phyloP scores from a whole-genome alignment of 2,888 invertebrate species.

The Acanthococcus lagerstroemiae region DNA sequence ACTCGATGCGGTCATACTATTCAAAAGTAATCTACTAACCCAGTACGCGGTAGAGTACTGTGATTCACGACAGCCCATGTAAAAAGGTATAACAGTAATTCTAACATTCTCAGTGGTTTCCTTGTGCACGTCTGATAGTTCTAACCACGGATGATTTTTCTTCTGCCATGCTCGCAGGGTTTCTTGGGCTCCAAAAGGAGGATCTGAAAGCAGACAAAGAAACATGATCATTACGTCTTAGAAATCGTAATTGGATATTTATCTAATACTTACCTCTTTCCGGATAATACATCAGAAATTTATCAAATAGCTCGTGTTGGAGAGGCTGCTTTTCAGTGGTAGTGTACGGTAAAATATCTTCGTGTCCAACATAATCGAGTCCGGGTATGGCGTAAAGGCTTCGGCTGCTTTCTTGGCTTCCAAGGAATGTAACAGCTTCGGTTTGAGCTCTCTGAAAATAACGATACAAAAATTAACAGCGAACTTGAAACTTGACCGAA shows the following conservation, averaged over 20 bases:
- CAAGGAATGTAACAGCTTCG: conserved; percentile 92
- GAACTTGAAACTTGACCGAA: background rate
- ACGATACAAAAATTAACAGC: conserved; percentile 2
- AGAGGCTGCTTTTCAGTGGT: conserved; percentile 79
- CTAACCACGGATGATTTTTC: conserved; percentile 94
- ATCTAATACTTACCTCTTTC: conserved; percentile 56
- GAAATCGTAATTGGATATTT: too few species aligned
- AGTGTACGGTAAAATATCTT: conserved; percentile 90
- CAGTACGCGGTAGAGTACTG: conserved; percentile 87
- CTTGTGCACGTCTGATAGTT: conserved; percentile 90
- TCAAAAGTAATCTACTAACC: too few species aligned
- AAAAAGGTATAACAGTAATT: conserved; percentile 97
- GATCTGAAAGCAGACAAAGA: too few species aligned
- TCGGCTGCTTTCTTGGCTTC: conserved; percentile 88
- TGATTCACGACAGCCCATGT: conserved; percentile 88
- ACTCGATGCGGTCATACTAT: too few species aligned
- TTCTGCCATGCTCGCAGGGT: conserved; percentile 92
- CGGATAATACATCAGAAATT: conserved; percentile 72
- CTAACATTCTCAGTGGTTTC: conserved; percentile 93
- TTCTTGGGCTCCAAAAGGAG: conserved; percentile 78
- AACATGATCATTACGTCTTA: too few species aligned
- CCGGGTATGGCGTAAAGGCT: conserved; percentile 95
- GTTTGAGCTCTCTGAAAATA: conserved; percentile 79
- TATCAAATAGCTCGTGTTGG: conserved; percentile 92
- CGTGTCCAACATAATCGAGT: conserved; percentile 94